Conservation (phyloP, 2,797 vertebrate species). For the Tapirus indicus region DNA sequence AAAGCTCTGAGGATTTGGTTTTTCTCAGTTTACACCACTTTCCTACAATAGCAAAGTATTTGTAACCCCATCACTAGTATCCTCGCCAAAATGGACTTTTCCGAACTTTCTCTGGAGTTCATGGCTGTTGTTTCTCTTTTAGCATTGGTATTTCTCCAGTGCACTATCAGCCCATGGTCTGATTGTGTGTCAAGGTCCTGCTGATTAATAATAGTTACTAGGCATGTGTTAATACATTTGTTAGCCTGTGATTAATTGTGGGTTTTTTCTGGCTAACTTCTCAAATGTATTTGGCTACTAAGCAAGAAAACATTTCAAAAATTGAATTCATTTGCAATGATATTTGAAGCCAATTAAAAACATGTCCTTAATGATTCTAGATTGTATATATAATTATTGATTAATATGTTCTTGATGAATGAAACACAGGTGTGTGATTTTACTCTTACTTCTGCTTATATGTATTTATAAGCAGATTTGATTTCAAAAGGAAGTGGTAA, state of each 20-base stretch:
- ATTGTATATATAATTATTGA: background rate
- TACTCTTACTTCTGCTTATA: background rate
- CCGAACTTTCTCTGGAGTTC: conserved; percentile 53
- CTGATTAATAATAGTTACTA: conserved; percentile 33
- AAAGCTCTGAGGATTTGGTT: conserved; percentile 53
- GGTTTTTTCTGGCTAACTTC: conserved; percentile 52
- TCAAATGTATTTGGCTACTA: conserved; percentile 51
- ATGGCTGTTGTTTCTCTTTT: background rate
- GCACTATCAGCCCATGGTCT: background rate
- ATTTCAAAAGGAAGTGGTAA: background rate
- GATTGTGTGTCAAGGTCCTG: background rate
- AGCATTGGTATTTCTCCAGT: conserved; percentile 45
- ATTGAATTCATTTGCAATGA: conserved; percentile 27
- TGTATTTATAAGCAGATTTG: background rate
- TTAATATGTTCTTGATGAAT: background rate
- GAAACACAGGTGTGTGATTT: background rate
- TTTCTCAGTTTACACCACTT: conserved; percentile 69
- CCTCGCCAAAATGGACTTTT: conserved; percentile 66
- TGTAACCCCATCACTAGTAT: conserved; percentile 8
- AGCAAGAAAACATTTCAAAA: conserved; percentile 54
- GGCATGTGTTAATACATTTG: background rate
- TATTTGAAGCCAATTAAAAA: conserved; percentile 50
- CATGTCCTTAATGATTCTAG: background rate
- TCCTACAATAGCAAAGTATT: conserved; percentile 56
- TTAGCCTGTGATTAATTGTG: conserved; percentile 55